Base-by-base conservation (phyloP, 2,113 vertebrate species). In the Eupsittula cactorum region DNA sequence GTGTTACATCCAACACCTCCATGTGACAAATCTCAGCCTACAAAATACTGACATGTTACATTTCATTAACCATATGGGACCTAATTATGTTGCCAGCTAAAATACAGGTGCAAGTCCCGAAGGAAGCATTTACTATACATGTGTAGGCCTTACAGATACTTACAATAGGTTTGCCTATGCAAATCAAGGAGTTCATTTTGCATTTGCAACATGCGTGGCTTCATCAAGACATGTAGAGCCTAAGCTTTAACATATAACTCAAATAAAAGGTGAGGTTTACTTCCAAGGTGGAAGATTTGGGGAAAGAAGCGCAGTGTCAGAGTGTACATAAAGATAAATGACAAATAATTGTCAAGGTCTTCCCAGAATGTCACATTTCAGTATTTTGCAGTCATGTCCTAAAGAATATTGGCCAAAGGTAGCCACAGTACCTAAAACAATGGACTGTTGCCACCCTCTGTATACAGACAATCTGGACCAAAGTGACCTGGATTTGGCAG, bases 61-160 rank as follows among this genome's bases (percentile, higher is more conserved):
- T 96, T 93, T 95, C 95, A 94, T 95, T 96, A 96, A 87, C 92
- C 96, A 97, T 96, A 95, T 96, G 96, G 95, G 93, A 87, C 83
- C 62, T 91, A 88, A 97, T 96, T 92, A 71, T 73, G 27, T 77
- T 94, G 86, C 81, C 92, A 96, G 74, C 49, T 91, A 79, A 94
- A 90, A 92, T 93, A 82, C 86, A 92, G 93, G 88, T 95, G 74
- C 67, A 92, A 86, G 29, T 86, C 52, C 62, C 37, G 68, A 63
- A 75, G 44, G 13, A 78, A 88, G 14, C 7, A 0, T 82, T 94
- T 62, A 16, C 13, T 89, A 3, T 39, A 57, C 17, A 27, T 27
- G 18, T 42, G 82, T 31, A n/a, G 19, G 18, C 5, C 31, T 39
- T 78, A 29, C 16, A 75, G 42, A 88, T 67, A 5, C 53, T 62